A percentile compares a stretch with the other conserved stretches of the same genome.
Evolutionary conservation across 2,888 invertebrate species (phyloP).

Genomic region (Hydroisotoma schaefferi): DNA sequence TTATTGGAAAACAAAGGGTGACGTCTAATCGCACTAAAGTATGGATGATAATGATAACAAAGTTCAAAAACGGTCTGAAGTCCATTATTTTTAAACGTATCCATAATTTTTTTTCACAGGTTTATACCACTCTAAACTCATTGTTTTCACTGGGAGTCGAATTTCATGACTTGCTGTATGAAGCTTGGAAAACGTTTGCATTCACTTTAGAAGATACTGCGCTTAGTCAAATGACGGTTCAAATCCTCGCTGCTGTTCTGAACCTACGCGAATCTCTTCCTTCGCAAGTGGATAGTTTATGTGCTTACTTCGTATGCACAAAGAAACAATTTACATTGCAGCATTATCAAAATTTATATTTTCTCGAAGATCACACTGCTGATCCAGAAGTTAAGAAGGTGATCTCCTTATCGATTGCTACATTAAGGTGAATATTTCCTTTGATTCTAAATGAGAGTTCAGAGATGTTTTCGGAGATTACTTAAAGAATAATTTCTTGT

Average conservation of each 20-base stretch:
- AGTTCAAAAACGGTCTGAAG: background rate
- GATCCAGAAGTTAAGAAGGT: background rate
- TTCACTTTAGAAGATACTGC: conserved; percentile 30
- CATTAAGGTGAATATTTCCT: conserved; percentile 9
- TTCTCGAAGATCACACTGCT: conserved; percentile 22
- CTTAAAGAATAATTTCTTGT: conserved; percentile 5
- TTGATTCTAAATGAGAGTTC: background rate
- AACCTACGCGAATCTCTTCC: conserved; percentile 17
- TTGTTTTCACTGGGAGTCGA: conserved; percentile 24
- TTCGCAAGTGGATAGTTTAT: conserved; percentile 20
- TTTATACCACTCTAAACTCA: conserved; percentile 39
- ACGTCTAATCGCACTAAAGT: conserved; percentile 22
- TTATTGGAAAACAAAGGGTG: conserved; percentile 24
- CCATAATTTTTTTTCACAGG: conserved; percentile 15
- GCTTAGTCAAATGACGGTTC: conserved; percentile 29
- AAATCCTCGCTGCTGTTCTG: conserved; percentile 32
- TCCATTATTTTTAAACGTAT: background rate
- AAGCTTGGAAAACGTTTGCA: conserved; percentile 34
- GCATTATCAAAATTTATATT: conserved; percentile 21
- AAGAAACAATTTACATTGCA: conserved; percentile 11
- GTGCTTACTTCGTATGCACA: conserved; percentile 21
- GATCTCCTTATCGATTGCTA: conserved; percentile 11
- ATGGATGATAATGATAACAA: background rate
- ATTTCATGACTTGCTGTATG: conserved; percentile 21
- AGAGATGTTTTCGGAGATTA: background rate